phyloP scores from a whole-genome alignment of 2,113 vertebrate species.

The Asarcornis scutulata region DNA sequence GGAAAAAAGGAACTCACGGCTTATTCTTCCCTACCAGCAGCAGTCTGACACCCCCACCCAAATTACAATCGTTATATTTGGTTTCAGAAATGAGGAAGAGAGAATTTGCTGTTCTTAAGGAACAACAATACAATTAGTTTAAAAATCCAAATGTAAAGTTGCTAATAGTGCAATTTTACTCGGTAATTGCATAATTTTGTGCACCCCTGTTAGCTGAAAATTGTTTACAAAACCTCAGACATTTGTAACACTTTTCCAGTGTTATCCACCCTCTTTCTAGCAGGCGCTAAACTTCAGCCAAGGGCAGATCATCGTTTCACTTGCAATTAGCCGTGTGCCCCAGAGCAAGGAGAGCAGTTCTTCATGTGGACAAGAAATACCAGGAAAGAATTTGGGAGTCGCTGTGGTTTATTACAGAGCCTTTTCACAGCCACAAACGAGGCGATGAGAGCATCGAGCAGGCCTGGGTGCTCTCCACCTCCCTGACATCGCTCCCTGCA shows the following conservation, averaged over 20 bases:
- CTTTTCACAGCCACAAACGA: rapidly evolving
- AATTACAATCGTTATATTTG: background rate
- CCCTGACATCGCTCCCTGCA: background rate
- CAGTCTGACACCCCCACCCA: background rate
- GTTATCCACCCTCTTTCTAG: rapidly evolving
- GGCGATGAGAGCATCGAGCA: rapidly evolving
- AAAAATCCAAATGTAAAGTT: background rate
- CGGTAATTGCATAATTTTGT: background rate
- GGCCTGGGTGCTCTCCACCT: background rate
- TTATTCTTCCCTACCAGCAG: background rate
- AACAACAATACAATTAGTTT: background rate
- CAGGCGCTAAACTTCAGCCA: background rate
- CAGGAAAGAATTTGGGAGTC: background rate
- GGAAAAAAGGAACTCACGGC: background rate
- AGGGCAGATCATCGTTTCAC: background rate
- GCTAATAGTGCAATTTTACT: background rate
- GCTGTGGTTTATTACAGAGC: rapidly evolving
- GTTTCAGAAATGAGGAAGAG: background rate
- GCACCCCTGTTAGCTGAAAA: background rate
- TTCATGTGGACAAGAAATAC: rapidly evolving
- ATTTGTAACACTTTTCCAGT: background rate
- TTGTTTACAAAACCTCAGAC: background rate
- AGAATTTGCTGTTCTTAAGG: background rate
- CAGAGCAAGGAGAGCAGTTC: background rate
- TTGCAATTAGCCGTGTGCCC: rapidly evolving